phyloP scores from a whole-genome alignment of 2,113 vertebrate genomes.

The Zosterops japonicus region DNA sequence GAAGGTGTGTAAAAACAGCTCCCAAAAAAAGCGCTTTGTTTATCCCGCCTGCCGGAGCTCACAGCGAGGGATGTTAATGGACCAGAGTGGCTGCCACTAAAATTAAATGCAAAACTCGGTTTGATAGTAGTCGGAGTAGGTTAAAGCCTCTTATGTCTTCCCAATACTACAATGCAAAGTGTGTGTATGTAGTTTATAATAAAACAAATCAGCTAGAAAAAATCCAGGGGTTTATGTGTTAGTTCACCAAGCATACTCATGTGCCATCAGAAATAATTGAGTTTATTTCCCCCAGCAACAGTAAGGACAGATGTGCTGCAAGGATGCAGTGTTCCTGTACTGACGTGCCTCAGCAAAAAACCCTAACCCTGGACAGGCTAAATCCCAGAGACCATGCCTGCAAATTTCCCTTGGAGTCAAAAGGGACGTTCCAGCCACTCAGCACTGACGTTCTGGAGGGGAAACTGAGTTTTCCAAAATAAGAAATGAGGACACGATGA shows the following conservation, averaged over 20 bases:
- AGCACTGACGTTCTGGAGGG: not conserved
- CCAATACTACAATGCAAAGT: not conserved
- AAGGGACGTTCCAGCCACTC: not conserved
- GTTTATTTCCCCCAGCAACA: not conserved
- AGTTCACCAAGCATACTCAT: accelerated
- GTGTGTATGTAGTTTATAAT: not conserved
- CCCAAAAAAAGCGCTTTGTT: accelerated
- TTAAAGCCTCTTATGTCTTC: not conserved
- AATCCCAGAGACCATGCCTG: not conserved
- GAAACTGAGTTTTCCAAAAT: not conserved
- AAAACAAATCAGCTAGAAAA: not conserved
- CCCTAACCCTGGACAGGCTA: not conserved
- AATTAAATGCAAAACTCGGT: not conserved
- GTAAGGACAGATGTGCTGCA: not conserved
- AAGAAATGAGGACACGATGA: not conserved
- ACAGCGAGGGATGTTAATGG: accelerated
- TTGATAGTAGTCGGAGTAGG: not conserved
- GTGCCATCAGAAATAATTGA: not conserved
- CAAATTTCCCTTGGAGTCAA: not conserved
- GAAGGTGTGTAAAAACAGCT: not conserved
- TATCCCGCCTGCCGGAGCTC: accelerated
- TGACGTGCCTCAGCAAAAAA: not conserved
- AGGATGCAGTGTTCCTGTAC: accelerated
- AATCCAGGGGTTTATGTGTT: not conserved
- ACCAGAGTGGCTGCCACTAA: accelerated